Evolutionary conservation across 2,113 vertebrate species (phyloP).

Genomic region (Ascaphus truei): DNA sequence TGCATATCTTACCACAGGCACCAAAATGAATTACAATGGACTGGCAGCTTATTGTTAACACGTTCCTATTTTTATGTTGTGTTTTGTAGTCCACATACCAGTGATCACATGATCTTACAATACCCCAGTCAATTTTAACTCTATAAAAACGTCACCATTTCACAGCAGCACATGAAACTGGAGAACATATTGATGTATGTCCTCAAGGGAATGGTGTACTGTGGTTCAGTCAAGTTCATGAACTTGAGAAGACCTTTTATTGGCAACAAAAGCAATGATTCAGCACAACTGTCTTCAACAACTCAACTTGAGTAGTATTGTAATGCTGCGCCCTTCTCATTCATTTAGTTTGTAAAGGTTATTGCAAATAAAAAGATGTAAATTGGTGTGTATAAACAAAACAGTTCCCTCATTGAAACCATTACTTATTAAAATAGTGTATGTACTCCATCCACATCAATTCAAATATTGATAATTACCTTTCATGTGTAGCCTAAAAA

Average conservation of each 20-base stretch:
- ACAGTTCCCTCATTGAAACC: not conserved
- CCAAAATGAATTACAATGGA: too few relatives aligned
- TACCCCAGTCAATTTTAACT: too few relatives aligned
- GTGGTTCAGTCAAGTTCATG: not conserved
- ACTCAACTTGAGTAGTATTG: not conserved
- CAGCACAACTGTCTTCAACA: too few relatives aligned
- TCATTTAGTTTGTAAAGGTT: not conserved
- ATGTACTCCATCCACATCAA: not conserved
- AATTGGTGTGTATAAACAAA: not conserved
- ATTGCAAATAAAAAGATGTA: not conserved
- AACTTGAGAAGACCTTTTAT: not conserved
- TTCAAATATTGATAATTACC: constrained; percentile 19
- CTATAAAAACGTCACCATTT: too few relatives aligned
- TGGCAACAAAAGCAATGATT: not conserved
- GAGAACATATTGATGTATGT: too few relatives aligned
- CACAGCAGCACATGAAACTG: too few relatives aligned
- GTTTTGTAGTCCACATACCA: too few relatives aligned
- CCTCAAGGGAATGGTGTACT: too few relatives aligned
- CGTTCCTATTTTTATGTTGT: too few relatives aligned
- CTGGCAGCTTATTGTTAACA: too few relatives aligned
- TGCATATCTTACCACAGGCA: too few relatives aligned
- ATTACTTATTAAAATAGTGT: not conserved
- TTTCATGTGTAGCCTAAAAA: constrained; percentile 24
- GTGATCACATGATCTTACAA: too few relatives aligned
- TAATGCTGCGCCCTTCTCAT: not conserved